Evolutionary conservation across 2,888 invertebrate genomes (phyloP), one percentile per base, ranked within the genome.

Genomic region (Thecocarcelia acutangulata): DNA sequence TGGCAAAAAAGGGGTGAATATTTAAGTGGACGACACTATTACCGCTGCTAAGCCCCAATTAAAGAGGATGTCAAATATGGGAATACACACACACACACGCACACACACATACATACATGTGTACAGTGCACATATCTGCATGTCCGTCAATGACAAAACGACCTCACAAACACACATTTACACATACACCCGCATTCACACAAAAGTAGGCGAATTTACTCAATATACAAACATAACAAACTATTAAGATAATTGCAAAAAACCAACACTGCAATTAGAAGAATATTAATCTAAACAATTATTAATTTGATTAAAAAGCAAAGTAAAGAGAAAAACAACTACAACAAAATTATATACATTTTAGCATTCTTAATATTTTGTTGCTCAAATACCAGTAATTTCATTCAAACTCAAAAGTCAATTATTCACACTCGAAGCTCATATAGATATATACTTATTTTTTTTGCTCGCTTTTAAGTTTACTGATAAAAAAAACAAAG

Each of bases 201-300:
- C 24, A 28, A 19, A 52, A 52, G 52, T 54, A 75, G 68, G 73
- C 59, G 52, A 73, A 74, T 64, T 73, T 9, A 33, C 8, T 33
- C 33, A 74, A 37, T 58, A 1, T 21, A 24, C 33, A 8, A 33
- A 33, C 37, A 15, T 78, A 74, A 82, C 64, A 82, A 78, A 82
- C 72, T 74, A 69, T 82, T 82, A 64, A 74, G 63, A 74, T 82
- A 82, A 78, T 82, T 82, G 77, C 78, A 73, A 74, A 64, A 15
- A 52, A n/a, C 28, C 48, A 50, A 42, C 52, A 56, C 13, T 61
- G 52, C 59, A 80, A 72, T 80, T 80, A 76, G 40, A 15, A 15
- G 15, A 75, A 70, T 54, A 72, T 76, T 59, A 80, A 80, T 70
- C 28, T 33, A 52, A 75, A 70, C 54, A 58, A 58, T 80, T 37